These are phyloP conservation scores for Dendrolimus punctatus DNA, from an alignment of 1,140 invertebrate species.

Conservation along the genomic window DNA sequence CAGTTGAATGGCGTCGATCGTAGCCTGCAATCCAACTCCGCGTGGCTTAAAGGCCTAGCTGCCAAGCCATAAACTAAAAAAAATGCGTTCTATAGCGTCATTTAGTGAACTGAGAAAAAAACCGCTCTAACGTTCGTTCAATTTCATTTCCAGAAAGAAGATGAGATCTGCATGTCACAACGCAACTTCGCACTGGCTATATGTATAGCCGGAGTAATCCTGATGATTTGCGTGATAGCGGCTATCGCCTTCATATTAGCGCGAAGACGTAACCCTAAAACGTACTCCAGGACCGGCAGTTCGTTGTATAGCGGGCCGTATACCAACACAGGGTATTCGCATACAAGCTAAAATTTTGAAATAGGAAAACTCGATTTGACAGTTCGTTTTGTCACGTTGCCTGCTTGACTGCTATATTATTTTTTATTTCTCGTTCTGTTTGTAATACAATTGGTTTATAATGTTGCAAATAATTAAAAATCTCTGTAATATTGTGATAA, in stretches of 20 bases:
- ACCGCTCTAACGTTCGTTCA: background rate
- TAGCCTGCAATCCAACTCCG: too few relatives aligned
- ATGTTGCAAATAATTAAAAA: too few relatives aligned
- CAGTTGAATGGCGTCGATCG: too few relatives aligned
- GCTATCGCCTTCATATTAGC: conserved; percentile 87
- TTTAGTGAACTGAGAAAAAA: too few relatives aligned
- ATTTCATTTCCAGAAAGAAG: conserved; percentile 72
- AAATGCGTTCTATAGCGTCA: too few relatives aligned
- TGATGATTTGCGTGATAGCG: conserved; percentile 91
- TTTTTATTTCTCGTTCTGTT: too few relatives aligned
- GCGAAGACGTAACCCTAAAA: conserved; percentile 82
- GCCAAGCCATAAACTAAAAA: too few relatives aligned
- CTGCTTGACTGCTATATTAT: too few relatives aligned
- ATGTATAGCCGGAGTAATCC: conserved; percentile 89
- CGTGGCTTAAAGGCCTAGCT: too few relatives aligned
- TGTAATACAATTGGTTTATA: too few relatives aligned
- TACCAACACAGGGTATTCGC: conserved; percentile 94
- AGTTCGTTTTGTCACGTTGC: background rate
- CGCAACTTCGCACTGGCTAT: conserved; percentile 94
- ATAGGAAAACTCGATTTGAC: background rate
- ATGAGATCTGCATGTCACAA: conserved; percentile 92
- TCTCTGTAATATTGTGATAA: too few relatives aligned
- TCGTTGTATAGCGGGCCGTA: conserved; percentile 95
- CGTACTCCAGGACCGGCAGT: conserved; percentile 87
- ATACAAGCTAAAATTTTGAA: conserved; percentile 79